Evolutionary conservation across 2,797 vertebrate species (phyloP), one percentile per base, ranked within the genome.

Genomic region (Phataginus tetradactyla): DNA sequence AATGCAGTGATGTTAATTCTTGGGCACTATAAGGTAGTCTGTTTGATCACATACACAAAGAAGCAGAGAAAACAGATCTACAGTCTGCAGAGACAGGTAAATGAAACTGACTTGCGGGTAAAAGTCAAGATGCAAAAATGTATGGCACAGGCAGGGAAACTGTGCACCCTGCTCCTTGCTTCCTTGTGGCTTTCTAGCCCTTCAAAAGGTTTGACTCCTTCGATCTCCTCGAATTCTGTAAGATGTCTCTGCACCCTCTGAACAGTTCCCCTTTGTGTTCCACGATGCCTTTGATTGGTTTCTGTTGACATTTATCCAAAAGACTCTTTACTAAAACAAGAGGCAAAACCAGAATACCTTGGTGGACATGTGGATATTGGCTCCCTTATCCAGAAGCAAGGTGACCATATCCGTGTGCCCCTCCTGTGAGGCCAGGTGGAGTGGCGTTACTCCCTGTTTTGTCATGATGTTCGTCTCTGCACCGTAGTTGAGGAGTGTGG

Each of bases 381-480:
- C 98, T 61, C 99, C 99, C 69, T 99, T 99, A 96, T 99, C 98
- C 95, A 99, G 98, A 81, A 99, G 99, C 97, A 99, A 98, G 34
- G 99, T 98, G 5, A 99, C 99, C 99, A 99, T 99, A 92, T 99
- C 99, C 0, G 99, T 95, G 94, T 99, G 99, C 14, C 99, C 99
- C 97, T 99, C 99, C 97, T 99, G 99, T 10, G 99, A 99, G 78
- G 99, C 99, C 98, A 99, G 95, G 77, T 99, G 99, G 91, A 99
- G 99, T 0, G 99, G 99, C 0, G 99, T 99, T 80, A 99, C 99
- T 0, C 99, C 99, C 96, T 99, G 99, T 97, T 99, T 99, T 79
- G 99, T 99, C 97, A 99, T 97, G 91, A 99, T 99, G 98, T 99
- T 99, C 92, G 99, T 99, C 94, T 99, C 99, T 0, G 99, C 99